These are phyloP conservation scores for Leptinotarsa peninsularis DNA, from an alignment of 2,888 invertebrate species.

Conservation along the genomic window DNA sequence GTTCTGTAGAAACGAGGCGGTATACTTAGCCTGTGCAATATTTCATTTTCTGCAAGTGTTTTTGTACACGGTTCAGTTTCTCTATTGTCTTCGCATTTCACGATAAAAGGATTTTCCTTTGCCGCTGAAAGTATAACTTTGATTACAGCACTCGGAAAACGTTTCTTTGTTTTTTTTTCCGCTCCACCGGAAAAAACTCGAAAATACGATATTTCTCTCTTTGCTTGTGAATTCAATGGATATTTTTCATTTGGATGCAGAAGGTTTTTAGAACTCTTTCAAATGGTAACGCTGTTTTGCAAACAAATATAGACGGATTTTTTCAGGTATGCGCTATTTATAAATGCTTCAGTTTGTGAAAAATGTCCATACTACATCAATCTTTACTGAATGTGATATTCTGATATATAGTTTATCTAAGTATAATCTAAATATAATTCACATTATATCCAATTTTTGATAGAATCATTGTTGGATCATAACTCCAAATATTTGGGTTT, in stretches of 20 bases:
- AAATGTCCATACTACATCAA: no score
- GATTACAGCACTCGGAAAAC: neutral
- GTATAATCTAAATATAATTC: no score
- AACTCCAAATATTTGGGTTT: no score
- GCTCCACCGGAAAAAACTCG: neutral
- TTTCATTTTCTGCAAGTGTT: no score
- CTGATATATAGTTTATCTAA: no score
- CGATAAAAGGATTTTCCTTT: neutral
- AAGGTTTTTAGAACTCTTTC: neutral
- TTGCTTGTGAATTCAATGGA: neutral
- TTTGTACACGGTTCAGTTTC: neutral
- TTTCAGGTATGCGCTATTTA: neutral
- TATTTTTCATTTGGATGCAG: neutral
- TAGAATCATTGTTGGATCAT: no score
- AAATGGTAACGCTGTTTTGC: neutral
- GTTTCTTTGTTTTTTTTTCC: conserved; percentile 1
- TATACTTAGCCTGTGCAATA: no score
- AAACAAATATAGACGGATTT: neutral
- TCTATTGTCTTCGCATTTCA: conserved; percentile 1
- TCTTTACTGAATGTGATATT: no score
- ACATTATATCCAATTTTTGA: no score
- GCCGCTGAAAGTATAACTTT: neutral
- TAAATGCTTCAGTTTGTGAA: neutral
- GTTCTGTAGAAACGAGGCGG: no score
- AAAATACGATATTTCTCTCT: neutral